Percentiles rank a stretch among this genome's conserved stretches.
Conservation (phyloP, 2,797 vertebrate species). For the Pagetopsis macropterus region DNA sequence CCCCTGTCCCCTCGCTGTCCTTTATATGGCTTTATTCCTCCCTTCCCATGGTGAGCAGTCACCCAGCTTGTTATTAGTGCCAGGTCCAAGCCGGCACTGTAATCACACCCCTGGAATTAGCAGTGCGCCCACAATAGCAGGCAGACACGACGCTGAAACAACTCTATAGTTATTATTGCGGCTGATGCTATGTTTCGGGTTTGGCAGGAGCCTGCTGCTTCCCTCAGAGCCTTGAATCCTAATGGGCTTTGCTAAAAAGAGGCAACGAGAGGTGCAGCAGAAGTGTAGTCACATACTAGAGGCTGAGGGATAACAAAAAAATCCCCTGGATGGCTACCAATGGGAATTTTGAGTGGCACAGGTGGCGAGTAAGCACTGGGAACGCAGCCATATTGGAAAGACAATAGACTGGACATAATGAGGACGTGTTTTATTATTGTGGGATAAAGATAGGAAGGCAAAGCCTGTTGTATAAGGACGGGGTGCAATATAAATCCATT, state of each 20-base stretch:
- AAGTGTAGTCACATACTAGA: constrained; percentile 41
- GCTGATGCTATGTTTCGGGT: constrained; percentile 57
- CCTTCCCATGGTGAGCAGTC: constrained; percentile 53
- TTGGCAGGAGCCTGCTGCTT: constrained; percentile 54
- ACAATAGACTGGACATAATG: constrained; percentile 64
- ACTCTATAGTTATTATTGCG: constrained; percentile 63
- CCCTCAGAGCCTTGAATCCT: constrained; percentile 56
- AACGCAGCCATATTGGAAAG: constrained; percentile 54
- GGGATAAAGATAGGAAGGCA: constrained; percentile 54
- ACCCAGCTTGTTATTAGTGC: constrained; percentile 73
- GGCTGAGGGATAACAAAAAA: constrained; percentile 40
- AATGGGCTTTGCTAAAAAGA: constrained; percentile 58
- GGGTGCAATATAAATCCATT: constrained; percentile 59
- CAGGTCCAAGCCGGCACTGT: constrained; percentile 56
- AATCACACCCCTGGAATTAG: constrained; percentile 77
- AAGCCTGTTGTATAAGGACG: constrained; percentile 50
- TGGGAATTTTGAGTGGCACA: constrained; percentile 44
- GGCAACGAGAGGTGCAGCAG: constrained; percentile 46
- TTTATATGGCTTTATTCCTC: constrained; percentile 50
- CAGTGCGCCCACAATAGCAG: constrained; percentile 59
- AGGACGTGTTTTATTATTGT: constrained; percentile 60
- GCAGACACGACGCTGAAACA: constrained; percentile 56
- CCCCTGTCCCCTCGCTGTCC: constrained; percentile 45
- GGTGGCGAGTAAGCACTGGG: constrained; percentile 64
- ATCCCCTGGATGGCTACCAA: constrained; percentile 38